Evolutionary conservation across 1,140 invertebrate genomes (phyloP).

Genomic region (Archegozetes longisetosus): DNA sequence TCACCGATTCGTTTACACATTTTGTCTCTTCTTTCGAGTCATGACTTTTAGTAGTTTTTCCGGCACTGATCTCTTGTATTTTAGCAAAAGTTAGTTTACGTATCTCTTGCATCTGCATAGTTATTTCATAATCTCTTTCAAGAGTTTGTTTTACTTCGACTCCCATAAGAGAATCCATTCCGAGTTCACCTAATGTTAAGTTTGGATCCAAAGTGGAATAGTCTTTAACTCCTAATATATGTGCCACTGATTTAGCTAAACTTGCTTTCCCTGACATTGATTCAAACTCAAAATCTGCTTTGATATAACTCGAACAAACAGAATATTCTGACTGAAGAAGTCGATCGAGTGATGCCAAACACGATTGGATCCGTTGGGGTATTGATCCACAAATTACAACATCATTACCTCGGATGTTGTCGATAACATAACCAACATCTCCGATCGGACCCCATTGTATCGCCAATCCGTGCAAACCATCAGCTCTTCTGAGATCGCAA

Average conservation of each 20-base stretch:
- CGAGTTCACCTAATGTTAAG: slow-evolving; percentile 67
- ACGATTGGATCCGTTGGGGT: slow-evolving; percentile 78
- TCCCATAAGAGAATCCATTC: slow-evolving; percentile 92
- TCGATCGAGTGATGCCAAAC: slow-evolving; percentile 62
- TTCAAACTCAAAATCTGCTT: slow-evolving; percentile 41
- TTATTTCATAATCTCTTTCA: slow-evolving; percentile 18
- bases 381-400: slow-evolving; percentile 77
- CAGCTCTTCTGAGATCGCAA: slow-evolving; percentile 34
- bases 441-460: slow-evolving; percentile 97
- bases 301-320: slow-evolving; percentile 20
- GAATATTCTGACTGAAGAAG: slow-evolving; percentile 47
- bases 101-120: slow-evolving; percentile 15
- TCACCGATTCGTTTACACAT: slow-evolving; percentile 33
- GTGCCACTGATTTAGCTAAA: slow-evolving; percentile 27
- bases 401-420: slow-evolving; percentile 75
- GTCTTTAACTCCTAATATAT: slow-evolving; percentile 45
- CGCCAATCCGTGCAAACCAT: slow-evolving; percentile 53
- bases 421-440: slow-evolving; percentile 79
- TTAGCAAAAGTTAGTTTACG: slow-evolving; percentile 16
- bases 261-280: slow-evolving; percentile 17
- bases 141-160: slow-evolving; percentile 65
- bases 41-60: slow-evolving; percentile 21
- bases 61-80: slow-evolving; percentile 13
- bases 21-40: slow-evolving; percentile 15
- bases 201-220: slow-evolving; percentile 57